phyloP scores from a whole-genome alignment of 2,888 invertebrate genomes.

The Drosophila demipolita region DNA sequence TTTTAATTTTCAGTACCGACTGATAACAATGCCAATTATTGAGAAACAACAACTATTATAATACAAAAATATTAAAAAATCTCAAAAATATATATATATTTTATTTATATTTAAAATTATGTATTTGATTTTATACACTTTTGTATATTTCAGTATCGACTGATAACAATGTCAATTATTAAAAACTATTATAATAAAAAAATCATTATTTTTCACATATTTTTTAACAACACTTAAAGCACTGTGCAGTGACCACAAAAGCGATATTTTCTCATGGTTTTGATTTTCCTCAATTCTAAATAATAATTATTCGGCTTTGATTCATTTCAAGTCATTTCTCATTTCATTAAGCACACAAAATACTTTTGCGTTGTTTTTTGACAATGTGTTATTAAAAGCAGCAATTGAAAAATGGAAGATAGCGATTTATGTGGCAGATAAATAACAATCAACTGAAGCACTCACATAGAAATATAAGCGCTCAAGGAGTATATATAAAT shows the following conservation, averaged over 20 bases:
- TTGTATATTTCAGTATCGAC: not conserved
- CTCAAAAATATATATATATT: not conserved
- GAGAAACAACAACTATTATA: not conserved
- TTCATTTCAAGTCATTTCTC: conserved; percentile 61
- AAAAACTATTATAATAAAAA: not conserved
- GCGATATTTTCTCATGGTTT: conserved; percentile 17
- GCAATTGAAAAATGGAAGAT: not conserved
- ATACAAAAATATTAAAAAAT: not conserved
- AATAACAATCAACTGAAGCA: conserved; percentile 8
- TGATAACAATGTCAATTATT: not conserved
- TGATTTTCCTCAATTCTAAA: conserved; percentile 15
- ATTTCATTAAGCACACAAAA: conserved; percentile 57
- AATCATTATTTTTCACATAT: not conserved
- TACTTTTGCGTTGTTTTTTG: conserved; percentile 24
- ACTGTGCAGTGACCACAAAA: conserved; percentile 35
- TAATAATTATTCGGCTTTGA: conserved; percentile 23
- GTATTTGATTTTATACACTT: not conserved
- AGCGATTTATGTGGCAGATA: not conserved
- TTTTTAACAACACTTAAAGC: not conserved
- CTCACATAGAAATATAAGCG: conserved; percentile 42
- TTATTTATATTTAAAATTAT: not conserved
- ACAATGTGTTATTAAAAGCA: conserved; percentile 15
- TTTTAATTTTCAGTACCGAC: not conserved
- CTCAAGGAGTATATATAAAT: conserved; percentile 37
- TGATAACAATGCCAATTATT: not conserved